Evolutionary conservation across 1,140 invertebrate species (phyloP).

Genomic region (Cotesia typhae): DNA sequence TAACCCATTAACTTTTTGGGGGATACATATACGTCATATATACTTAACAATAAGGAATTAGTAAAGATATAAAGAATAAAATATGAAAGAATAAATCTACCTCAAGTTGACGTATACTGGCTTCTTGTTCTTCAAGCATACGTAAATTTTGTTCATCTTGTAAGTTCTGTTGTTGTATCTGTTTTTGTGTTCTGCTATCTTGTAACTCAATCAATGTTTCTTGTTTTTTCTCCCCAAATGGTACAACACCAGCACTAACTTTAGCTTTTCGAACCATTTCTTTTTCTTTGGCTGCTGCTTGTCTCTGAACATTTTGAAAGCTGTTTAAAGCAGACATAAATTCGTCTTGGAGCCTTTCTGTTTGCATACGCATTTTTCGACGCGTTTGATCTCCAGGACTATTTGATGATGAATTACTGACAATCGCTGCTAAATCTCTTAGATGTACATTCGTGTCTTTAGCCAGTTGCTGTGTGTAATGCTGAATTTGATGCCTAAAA

Average conservation of each 20-base stretch:
- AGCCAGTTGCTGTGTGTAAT: slow-evolving; percentile 94
- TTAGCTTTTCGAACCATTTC: slow-evolving; percentile 79
- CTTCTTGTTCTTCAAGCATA: slow-evolving; percentile 88
- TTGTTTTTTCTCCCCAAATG: slow-evolving; percentile 68
- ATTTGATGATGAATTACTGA: slow-evolving; percentile 59
- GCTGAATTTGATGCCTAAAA: slow-evolving; percentile 89
- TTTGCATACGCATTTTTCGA: slow-evolving; percentile 80
- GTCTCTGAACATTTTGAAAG: slow-evolving; percentile 83
- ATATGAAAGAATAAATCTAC: slow-evolving; percentile 63
- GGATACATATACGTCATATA: no score
- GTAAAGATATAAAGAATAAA: no score
- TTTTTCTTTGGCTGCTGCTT: slow-evolving; percentile 84
- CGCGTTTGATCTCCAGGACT: slow-evolving; percentile 74
- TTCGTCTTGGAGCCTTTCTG: slow-evolving; percentile 91
- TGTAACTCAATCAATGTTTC: slow-evolving; percentile 74
- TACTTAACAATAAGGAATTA: no score
- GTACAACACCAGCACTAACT: slow-evolving; percentile 65
- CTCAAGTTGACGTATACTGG: slow-evolving; percentile 89
- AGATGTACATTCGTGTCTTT: slow-evolving; percentile 91
- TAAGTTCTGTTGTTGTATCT: slow-evolving; percentile 77
- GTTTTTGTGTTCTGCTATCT: slow-evolving; percentile 68
- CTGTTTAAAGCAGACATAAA: slow-evolving; percentile 91
- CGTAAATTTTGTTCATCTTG: slow-evolving; percentile 88
- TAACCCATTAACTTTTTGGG: no score
- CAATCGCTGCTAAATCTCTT: slow-evolving; percentile 75